Base-by-base conservation (phyloP, 2,113 vertebrate species). In the Sula dactylatra region DNA sequence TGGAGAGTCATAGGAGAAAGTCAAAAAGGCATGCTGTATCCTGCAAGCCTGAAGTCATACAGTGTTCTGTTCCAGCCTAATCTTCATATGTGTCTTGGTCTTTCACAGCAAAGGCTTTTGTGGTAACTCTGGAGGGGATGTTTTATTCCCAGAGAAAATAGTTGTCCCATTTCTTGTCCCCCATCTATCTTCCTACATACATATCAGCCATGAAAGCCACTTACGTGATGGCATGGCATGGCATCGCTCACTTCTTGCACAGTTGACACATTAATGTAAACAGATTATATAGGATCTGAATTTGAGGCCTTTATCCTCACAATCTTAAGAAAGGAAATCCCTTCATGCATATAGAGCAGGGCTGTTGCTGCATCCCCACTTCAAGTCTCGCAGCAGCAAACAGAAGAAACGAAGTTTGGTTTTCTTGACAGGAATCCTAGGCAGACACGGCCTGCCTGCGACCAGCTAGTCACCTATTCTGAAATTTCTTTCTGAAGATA, bases 261-360 rank as follows among this genome's bases (percentile, higher is more conserved):
- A 87, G 36, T 32, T 67, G 52, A 85, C 26, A 71, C 38, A n/a
- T 74, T 74, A 82, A 36, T 8, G 11, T 59, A 74, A 95, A 94
- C 32, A 83, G 59, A 62, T 76, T 54, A 86, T 36, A 88, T 2
- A 81, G 49, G 45, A 92, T 62, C n/a, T 42, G 81, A 86, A 84
- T 66, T 58, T 38, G 50, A 81, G 24, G 64, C n/a, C 83, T 91
- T 93, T 84, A 94, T 74, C 55, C 69, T 93, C 65, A 78, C n/a
- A 45, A 10, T 34, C 38, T 85, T 76, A 67, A 86, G 62, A 80
- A 67, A 18, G 32, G 15, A 91, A 87, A 86, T 61, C 50, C 49
- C 49, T 74, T 88, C 54, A 34, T 47, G 44, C 27, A 80, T 47
- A 36, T 26, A 27, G 32, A 70, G 55, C 17, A 65, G 18, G 20